Evolutionary conservation across 2,888 invertebrate species (phyloP).

Genomic region (Invenusta paracnida): DNA sequence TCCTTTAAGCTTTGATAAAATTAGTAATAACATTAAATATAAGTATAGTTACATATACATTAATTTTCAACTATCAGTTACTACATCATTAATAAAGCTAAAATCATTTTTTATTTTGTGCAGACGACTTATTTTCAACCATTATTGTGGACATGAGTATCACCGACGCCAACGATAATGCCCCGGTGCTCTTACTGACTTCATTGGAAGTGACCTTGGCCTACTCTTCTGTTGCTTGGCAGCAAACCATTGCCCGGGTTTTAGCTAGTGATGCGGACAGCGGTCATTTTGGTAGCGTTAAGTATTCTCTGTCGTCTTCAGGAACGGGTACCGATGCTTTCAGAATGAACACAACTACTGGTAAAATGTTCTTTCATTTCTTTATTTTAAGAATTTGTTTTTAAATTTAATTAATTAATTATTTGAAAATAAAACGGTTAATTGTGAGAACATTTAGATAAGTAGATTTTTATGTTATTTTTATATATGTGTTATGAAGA

Average conservation of each 20-base stretch:
- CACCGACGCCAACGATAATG: background rate
- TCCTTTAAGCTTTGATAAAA: no score
- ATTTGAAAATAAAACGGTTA: no score
- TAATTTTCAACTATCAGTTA: no score
- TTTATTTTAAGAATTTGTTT: no score
- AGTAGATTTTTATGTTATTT: no score
- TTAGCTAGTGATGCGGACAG: background rate
- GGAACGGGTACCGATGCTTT: background rate
- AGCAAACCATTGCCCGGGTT: background rate
- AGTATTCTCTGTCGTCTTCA: background rate
- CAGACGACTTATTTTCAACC: slow-evolving; percentile 5
- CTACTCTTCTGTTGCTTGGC: background rate
- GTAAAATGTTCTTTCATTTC: no score
- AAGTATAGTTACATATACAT: no score
- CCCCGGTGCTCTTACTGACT: background rate
- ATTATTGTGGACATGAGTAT: background rate
- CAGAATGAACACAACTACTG: background rate
- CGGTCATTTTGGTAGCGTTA: background rate
- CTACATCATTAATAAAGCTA: no score
- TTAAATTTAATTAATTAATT: no score
- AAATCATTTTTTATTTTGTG: background rate
- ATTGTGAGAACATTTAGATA: no score
- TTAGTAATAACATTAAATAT: no score
- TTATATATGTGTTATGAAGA: no score
- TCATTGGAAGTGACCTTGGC: background rate